These are phyloP conservation scores for Carcharodon carcharias DNA, from an alignment of 2,797 vertebrate genomes.

Conservation along the genomic window DNA sequence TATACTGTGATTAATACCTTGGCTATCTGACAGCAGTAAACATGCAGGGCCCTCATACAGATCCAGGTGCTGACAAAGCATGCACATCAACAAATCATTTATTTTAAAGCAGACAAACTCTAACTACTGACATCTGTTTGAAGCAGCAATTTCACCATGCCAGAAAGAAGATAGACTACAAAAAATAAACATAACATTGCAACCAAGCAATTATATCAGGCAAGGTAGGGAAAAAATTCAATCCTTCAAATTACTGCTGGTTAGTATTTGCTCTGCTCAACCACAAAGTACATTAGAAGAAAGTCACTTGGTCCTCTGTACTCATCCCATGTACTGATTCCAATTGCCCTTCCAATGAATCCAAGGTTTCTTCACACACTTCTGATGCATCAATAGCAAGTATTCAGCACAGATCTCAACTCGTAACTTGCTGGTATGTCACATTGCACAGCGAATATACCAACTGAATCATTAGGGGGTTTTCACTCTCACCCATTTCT, in stretches of 20 bases:
- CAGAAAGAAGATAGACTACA: background rate
- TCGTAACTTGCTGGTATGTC: background rate
- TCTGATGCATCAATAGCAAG: background rate
- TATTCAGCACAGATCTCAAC: background rate
- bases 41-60: constrained; percentile 33
- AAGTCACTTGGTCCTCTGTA: background rate
- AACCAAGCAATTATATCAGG: background rate
- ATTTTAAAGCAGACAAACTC: background rate
- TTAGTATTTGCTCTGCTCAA: background rate
- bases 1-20: background rate
- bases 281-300: no score
- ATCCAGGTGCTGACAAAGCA: constrained; percentile 27
- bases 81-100: background rate
- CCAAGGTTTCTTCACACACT: background rate
- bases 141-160: background rate
- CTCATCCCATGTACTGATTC: background rate
- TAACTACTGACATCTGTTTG: constrained; percentile 15
- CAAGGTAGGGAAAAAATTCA: background rate
- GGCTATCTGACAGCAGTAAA: background rate
- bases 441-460: background rate
- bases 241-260: background rate
- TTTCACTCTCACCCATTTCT: background rate
- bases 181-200: background rate
- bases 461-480: background rate
- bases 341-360: background rate